Percentiles rank a stretch among this genome's conserved stretches.
Conservation (phyloP, 2,797 vertebrate species). For the Rousettus madagascariensis region DNA sequence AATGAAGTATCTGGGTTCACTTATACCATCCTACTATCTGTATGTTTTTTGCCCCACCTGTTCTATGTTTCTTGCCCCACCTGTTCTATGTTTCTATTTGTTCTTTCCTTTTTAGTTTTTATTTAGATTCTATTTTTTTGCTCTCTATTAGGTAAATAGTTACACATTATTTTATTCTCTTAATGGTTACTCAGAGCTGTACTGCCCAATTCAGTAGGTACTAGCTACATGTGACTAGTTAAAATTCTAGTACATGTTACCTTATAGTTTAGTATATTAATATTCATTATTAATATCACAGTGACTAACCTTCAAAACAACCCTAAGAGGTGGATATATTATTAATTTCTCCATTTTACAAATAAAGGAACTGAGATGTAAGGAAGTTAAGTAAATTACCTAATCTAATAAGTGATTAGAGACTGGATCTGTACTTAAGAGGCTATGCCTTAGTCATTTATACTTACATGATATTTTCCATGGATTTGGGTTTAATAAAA, state of each 20-base stretch:
- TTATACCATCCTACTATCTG: background rate
- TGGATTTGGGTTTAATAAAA: slow-evolving; percentile 97
- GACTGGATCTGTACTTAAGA: background rate
- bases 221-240: background rate
- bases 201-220: background rate
- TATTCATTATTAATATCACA: background rate
- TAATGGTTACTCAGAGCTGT: background rate
- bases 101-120: background rate
- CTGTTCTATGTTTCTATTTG: background rate
- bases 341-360: slow-evolving; percentile 27
- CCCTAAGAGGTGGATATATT: background rate
- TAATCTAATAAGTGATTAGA: background rate
- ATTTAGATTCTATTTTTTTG: slow-evolving; percentile 15
- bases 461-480: slow-evolving; percentile 98
- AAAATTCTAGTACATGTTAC: slow-evolving; percentile 36
- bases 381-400: background rate
- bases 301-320: slow-evolving; percentile 14
- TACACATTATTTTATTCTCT: background rate
- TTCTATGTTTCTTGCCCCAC: background rate
- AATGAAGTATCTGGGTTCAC: slow-evolving; percentile 17
- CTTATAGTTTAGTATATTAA: background rate
- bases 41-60: background rate
- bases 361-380: slow-evolving; percentile 17
- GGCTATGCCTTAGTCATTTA: background rate
- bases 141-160: background rate